Evolutionary conservation across 2,797 vertebrate species (phyloP).

Genomic region (Gobionotothen gibberifrons): DNA sequence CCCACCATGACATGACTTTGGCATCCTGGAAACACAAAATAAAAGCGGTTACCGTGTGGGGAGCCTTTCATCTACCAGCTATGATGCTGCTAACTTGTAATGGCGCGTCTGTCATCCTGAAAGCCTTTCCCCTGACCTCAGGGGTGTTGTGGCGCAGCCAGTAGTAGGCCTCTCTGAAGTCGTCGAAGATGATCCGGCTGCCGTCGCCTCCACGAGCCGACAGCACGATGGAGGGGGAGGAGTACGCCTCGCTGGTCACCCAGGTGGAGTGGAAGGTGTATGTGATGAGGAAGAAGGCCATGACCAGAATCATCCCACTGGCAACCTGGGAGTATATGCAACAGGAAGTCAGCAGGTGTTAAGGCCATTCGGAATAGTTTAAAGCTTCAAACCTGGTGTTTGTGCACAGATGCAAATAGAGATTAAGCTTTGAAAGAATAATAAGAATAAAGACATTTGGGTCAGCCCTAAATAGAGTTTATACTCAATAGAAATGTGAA

Average conservation of each 20-base stretch:
- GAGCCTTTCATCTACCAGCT: neutral
- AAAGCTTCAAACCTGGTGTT: too few species aligned
- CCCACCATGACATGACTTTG: slow-evolving; percentile 99
- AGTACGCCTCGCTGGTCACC: slow-evolving; percentile 99
- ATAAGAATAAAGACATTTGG: too few species aligned
- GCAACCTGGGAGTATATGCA: slow-evolving; percentile 86
- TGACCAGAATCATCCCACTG: slow-evolving; percentile 98
- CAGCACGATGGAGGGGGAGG: slow-evolving; percentile 96
- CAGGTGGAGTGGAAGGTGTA: slow-evolving; percentile 99
- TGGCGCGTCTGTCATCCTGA: neutral
- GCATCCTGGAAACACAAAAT: slow-evolving; percentile 87
- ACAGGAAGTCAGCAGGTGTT: neutral
- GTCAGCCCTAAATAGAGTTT: too few species aligned
- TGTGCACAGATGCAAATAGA: too few species aligned
- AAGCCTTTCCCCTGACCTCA: slow-evolving; percentile 82
- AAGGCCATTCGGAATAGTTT: too few species aligned
- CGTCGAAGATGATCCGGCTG: slow-evolving; percentile 98
- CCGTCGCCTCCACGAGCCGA: slow-evolving; percentile 96
- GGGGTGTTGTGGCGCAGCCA: slow-evolving; percentile 99
- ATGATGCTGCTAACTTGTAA: neutral
- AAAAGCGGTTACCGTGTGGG: neutral
- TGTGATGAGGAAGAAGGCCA: slow-evolving; percentile 98
- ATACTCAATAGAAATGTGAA: too few species aligned
- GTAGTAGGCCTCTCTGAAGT: slow-evolving; percentile 98
- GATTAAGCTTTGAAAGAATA: too few species aligned